phyloP scores from a whole-genome alignment of 2,888 invertebrate species.

The Dromius quadrimaculatus region DNA sequence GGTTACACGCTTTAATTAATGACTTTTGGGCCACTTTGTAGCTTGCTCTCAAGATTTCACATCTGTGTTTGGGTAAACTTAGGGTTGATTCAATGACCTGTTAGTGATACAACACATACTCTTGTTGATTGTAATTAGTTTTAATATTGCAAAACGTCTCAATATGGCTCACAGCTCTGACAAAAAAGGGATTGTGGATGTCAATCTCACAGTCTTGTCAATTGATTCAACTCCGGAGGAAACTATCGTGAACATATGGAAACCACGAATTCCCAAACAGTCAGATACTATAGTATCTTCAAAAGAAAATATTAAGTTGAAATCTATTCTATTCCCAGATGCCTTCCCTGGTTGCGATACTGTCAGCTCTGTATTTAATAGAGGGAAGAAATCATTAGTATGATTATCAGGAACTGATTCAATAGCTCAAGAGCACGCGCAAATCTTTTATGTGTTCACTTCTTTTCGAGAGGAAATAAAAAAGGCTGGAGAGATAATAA shows the following conservation, averaged over 20 bases:
- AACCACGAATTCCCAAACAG: neutral
- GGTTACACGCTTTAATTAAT: no score
- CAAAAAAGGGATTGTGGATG: slow-evolving; percentile 7
- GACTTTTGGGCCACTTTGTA: no score
- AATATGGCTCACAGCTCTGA: neutral
- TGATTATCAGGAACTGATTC: neutral
- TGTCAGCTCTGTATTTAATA: neutral
- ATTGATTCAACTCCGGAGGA: slow-evolving; percentile 5
- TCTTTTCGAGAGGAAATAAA: neutral
- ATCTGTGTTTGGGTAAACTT: no score
- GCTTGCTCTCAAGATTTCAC: no score
- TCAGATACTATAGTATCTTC: neutral
- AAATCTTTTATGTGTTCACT: neutral
- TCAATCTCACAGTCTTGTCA: neutral
- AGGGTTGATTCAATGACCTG: no score
- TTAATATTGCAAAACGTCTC: neutral
- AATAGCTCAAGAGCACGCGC: neutral
- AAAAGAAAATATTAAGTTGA: neutral
- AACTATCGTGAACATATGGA: neutral
- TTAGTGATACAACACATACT: no score
- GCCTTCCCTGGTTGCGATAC: neutral
- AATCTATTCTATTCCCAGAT: neutral
- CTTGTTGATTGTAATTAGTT: no score
- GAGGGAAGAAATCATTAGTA: neutral
- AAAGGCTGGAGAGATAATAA: neutral